A percentile compares a stretch with the other conserved stretches of the same genome.
Evolutionary conservation across 2,113 vertebrate species (phyloP).

Genomic region (Paramormyrops kingsleyae): DNA sequence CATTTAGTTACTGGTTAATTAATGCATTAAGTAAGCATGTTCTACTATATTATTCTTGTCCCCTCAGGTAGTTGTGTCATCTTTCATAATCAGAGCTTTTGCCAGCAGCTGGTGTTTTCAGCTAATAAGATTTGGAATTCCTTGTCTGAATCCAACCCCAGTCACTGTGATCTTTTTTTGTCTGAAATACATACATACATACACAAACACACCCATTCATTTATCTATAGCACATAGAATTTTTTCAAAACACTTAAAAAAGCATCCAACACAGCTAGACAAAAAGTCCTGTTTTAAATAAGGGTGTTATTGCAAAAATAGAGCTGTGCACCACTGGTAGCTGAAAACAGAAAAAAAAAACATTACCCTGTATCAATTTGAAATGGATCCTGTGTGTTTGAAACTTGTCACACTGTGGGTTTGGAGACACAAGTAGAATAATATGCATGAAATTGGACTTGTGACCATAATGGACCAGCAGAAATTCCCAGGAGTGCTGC

Average conservation of each 20-base stretch:
- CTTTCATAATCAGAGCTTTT: neutral
- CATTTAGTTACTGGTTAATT: too few species aligned
- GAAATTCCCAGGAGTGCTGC: neutral
- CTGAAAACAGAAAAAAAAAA: neutral
- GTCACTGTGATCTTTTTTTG: neutral
- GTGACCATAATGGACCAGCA: neutral
- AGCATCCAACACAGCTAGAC: neutral
- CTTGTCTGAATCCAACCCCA: neutral
- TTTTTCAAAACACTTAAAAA: neutral
- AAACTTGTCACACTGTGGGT: neutral
- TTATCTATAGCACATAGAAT: neutral
- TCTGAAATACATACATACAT: neutral
- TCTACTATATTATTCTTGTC: too few species aligned
- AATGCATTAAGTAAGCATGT: too few species aligned
- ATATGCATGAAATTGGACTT: neutral
- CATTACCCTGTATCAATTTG: neutral
- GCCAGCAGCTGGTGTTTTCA: neutral
- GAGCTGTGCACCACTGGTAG: neutral
- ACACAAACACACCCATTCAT: neutral
- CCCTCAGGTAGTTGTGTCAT: neutral
- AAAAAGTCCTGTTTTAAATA: neutral
- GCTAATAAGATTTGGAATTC: neutral
- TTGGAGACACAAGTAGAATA: neutral
- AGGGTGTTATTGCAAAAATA: neutral
- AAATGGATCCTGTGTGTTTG: neutral